Conservation (phyloP, 2,797 vertebrate species). For the Lemur catta region DNA sequence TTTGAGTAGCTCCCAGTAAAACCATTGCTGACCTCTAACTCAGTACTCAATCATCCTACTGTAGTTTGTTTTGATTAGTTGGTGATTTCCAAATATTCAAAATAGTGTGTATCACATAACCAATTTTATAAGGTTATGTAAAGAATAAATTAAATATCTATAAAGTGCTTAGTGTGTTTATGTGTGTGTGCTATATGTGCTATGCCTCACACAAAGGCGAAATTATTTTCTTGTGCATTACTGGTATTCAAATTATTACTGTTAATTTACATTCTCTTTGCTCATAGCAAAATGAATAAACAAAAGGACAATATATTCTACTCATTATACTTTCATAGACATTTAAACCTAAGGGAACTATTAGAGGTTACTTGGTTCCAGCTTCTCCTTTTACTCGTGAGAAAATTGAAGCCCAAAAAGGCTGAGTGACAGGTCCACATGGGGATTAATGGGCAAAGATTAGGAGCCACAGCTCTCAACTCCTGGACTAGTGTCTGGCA, state of each 20-base stretch:
- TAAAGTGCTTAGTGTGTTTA: neutral
- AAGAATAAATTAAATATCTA: neutral
- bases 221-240: neutral
- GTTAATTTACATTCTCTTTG: neutral
- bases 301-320: neutral
- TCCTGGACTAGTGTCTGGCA: neutral
- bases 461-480: neutral
- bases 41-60: neutral
- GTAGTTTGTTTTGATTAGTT: neutral
- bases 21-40: neutral
- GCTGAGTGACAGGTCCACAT: neutral
- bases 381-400: neutral
- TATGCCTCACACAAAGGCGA: neutral
- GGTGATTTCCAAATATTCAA: neutral
- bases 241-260: neutral
- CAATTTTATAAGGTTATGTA: neutral
- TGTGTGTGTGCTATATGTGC: neutral
- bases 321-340: neutral
- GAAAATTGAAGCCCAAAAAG: neutral
- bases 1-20: neutral
- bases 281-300: neutral
- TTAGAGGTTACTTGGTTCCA: neutral
- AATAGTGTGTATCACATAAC: neutral
- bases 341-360: neutral
- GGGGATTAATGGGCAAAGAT: neutral